Conservation (phyloP, 2,888 invertebrate genomes). For the Drosophila neotestacea region DNA sequence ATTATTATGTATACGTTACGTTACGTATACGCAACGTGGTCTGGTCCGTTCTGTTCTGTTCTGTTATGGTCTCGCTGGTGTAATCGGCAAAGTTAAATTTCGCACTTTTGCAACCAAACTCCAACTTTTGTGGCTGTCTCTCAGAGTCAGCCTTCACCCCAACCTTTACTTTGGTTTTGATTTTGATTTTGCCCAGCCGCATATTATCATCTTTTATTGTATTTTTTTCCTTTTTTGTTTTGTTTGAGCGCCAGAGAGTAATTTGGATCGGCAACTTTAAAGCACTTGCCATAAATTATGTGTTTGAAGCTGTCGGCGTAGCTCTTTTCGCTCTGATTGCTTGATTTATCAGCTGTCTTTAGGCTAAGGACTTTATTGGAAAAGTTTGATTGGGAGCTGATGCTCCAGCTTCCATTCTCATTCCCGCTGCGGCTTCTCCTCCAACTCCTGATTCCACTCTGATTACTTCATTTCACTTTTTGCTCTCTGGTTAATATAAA, state of each 20-base stretch:
- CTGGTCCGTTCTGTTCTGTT: background rate
- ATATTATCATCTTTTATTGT: conserved; percentile 42
- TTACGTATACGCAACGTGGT: conserved; percentile 55
- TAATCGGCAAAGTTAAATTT: conserved; percentile 78
- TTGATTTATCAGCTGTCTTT: conserved; percentile 79
- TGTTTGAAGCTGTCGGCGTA: conserved; percentile 54
- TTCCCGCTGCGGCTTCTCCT: background rate
- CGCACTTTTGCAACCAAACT: conserved; percentile 61
- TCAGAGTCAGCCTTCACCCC: background rate
- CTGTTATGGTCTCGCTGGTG: conserved; percentile 65
- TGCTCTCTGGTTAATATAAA: conserved; percentile 13
- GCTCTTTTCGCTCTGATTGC: conserved; percentile 67
- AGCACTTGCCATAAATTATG: conserved; percentile 75
- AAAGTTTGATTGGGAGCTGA: conserved; percentile 73
- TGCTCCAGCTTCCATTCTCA: conserved; percentile 4
- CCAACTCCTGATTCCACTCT: background rate
- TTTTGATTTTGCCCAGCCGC: conserved; percentile 55
- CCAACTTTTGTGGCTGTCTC: conserved; percentile 30
- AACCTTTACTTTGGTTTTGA: conserved; percentile 38
- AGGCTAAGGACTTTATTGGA: conserved; percentile 80
- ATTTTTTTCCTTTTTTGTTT: conserved; percentile 14
- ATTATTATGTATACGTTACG: conserved; percentile 58
- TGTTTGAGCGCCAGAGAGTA: conserved; percentile 49
- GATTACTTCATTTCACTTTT: conserved; percentile 56
- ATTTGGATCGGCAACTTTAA: conserved; percentile 65